These are phyloP conservation scores for Rallus limicola DNA, from an alignment of 2,113 vertebrate genomes.

Conservation along the genomic window DNA sequence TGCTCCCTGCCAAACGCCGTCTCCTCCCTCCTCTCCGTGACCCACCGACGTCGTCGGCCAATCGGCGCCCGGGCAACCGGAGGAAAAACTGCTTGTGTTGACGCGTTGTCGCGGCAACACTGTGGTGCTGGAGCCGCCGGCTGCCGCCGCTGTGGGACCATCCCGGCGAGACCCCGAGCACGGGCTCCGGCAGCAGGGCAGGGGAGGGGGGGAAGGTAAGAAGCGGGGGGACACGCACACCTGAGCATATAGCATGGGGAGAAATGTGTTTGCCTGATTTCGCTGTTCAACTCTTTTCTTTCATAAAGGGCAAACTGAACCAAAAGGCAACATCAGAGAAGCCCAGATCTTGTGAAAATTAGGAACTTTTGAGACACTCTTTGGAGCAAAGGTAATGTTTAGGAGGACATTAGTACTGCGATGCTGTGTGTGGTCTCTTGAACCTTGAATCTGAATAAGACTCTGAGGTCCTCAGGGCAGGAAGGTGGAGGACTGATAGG, in stretches of 20 bases:
- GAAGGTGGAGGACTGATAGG: background rate
- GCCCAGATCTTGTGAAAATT: rapidly evolving
- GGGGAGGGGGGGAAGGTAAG: background rate
- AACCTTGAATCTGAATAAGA: rapidly evolving
- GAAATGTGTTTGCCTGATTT: background rate
- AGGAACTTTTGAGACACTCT: background rate
- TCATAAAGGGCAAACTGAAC: rapidly evolving
- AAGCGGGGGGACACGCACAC: too few relatives aligned
- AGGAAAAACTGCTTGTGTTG: background rate
- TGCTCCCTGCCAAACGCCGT: too few relatives aligned
- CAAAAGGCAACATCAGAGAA: rapidly evolving
- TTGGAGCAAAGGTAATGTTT: background rate
- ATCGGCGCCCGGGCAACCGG: background rate
- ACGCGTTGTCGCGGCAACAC: slow-evolving; percentile 53
- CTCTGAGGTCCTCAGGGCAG: too few relatives aligned
- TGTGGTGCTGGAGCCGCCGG: background rate
- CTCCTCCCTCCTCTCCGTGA: background rate
- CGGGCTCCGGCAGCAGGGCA: background rate
- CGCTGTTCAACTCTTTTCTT: background rate
- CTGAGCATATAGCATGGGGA: too few relatives aligned
- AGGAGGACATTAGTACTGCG: background rate
- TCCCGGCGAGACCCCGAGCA: background rate
- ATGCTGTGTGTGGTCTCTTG: rapidly evolving
- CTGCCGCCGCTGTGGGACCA: background rate
- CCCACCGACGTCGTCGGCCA: background rate